Conservation (phyloP, 2,888 invertebrate genomes). For the Acanthococcus lagerstroemiae region DNA sequence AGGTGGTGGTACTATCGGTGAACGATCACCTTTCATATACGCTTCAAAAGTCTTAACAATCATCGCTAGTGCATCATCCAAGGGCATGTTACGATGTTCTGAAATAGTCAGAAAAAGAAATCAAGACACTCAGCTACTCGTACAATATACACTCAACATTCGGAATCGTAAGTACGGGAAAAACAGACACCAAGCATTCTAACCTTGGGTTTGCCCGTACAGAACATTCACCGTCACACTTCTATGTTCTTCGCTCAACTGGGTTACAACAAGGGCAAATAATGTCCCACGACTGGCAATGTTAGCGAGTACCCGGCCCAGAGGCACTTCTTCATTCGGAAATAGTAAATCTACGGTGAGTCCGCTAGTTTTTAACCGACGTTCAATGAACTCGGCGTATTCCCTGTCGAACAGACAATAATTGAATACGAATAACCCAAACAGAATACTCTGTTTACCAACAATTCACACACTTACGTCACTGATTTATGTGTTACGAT, state of each 20-base stretch:
- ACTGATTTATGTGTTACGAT: slow-evolving; percentile 72
- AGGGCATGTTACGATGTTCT: slow-evolving; percentile 93
- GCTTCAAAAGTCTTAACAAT: slow-evolving; percentile 60
- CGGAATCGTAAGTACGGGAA: not conserved
- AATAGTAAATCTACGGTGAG: slow-evolving; percentile 78
- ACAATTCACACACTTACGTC: slow-evolving; percentile 52
- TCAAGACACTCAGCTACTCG: not conserved
- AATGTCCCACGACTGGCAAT: slow-evolving; percentile 79
- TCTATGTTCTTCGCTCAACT: slow-evolving; percentile 72
- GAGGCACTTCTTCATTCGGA: slow-evolving; percentile 79
- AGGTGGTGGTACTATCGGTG: slow-evolving; percentile 42
- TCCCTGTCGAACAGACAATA: slow-evolving; percentile 46
- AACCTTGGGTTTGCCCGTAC: slow-evolving; percentile 83
- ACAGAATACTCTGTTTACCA: not conserved
- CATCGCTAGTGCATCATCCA: slow-evolving; percentile 77
- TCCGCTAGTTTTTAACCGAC: slow-evolving; percentile 63
- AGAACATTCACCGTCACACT: slow-evolving; percentile 83
- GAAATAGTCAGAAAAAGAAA: slow-evolving; percentile 34
- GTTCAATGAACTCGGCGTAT: slow-evolving; percentile 82
- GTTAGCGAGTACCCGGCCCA: slow-evolving; percentile 70
- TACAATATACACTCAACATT: not conserved
- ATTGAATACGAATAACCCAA: not conserved
- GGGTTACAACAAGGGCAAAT: slow-evolving; percentile 77
- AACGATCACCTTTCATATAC: slow-evolving; percentile 49
- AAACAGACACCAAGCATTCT: slow-evolving; percentile 27